Evolutionary conservation across 2,888 invertebrate species (phyloP).

Genomic region (Linnaemya tessellans): DNA sequence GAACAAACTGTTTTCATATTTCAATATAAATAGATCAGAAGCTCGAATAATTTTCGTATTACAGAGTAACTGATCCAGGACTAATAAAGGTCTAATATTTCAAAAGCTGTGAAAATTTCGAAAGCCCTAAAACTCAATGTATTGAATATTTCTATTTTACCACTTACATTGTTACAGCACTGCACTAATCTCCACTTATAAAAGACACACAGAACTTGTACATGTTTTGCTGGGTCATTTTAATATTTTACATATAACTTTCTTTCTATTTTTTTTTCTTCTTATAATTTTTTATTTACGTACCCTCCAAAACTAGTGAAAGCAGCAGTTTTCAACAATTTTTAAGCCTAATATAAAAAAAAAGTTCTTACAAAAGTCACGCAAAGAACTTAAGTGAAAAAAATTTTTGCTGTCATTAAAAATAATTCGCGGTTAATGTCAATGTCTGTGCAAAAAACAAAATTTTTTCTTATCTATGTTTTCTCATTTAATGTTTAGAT

Average conservation of each 20-base stretch:
- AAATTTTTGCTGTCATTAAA: slow-evolving; percentile 51
- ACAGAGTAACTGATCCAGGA: too few species aligned
- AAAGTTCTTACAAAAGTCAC: not conserved
- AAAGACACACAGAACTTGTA: not conserved
- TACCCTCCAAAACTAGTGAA: slow-evolving; percentile 42
- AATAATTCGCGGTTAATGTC: slow-evolving; percentile 60
- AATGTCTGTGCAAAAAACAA: slow-evolving; percentile 44
- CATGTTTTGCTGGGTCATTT: not conserved
- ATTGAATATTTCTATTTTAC: too few species aligned
- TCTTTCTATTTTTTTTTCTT: slow-evolving; percentile 1
- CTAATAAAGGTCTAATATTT: too few species aligned
- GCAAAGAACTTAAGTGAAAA: slow-evolving; percentile 6
- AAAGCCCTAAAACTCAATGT: too few species aligned
- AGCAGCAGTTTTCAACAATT: slow-evolving; percentile 35
- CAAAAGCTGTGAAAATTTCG: too few species aligned
- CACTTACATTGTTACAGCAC: too few species aligned
- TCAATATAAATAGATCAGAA: too few species aligned
- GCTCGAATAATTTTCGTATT: too few species aligned
- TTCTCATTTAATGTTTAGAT: slow-evolving; percentile 14
- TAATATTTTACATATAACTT: not conserved
- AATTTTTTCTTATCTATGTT: not conserved
- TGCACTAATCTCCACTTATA: too few species aligned
- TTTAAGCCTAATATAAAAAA: slow-evolving; percentile 43
- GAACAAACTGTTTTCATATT: too few species aligned
- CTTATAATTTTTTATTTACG: not conserved